Evolutionary conservation across 2,797 vertebrate species (phyloP), one percentile per base, ranked within the genome.

Genomic region (Malurus leucopterus): DNA sequence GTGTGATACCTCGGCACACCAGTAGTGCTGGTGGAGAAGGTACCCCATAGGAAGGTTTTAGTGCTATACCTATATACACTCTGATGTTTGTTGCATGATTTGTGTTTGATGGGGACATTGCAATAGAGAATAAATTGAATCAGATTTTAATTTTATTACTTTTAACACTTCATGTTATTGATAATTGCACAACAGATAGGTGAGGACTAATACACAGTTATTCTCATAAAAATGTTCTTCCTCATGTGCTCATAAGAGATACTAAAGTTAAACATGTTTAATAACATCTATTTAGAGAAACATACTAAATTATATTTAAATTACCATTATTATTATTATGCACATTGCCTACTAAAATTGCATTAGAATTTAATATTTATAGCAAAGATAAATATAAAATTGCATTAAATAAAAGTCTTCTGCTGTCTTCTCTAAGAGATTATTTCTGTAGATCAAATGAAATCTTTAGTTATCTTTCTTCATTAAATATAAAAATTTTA

Each of bases 171-270:
- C 2, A 19, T 13, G 16, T 55, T 57, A 19, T 46, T 75, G n/a
- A n/a, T 81, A 88, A 69, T 54, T 86, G 21, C 34, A 71, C 41
- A 26, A 15, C 44, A 49, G 20, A 47, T 29, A 51, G 38, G 24
- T 70, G 16, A 84, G 12, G 21, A 59, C 16, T 43, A 36, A 44
- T 51, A 22, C 0, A 34, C 8, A 22, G 24, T 49, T 74, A 55
- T n/a, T 44, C 6, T 84, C 32, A 44, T 29, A 65, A 68, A 80
- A 75, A 19, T n/a, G 59, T 36, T 91, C 16, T 74, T 32, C 15
- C 14, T 74, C 26, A 7, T 0, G 0, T 41, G 21, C 38, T 91
- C 13, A 0, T 53, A 29, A 78, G 62, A 74, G n/a, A 36, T 46
- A 22, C 22, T 75, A 19, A 88, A 84, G 47, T n/a, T 74, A 11